These are phyloP conservation scores for Neodontobutis hainanensis DNA, from an alignment of 2,113 vertebrate species.

Conservation along the genomic window DNA sequence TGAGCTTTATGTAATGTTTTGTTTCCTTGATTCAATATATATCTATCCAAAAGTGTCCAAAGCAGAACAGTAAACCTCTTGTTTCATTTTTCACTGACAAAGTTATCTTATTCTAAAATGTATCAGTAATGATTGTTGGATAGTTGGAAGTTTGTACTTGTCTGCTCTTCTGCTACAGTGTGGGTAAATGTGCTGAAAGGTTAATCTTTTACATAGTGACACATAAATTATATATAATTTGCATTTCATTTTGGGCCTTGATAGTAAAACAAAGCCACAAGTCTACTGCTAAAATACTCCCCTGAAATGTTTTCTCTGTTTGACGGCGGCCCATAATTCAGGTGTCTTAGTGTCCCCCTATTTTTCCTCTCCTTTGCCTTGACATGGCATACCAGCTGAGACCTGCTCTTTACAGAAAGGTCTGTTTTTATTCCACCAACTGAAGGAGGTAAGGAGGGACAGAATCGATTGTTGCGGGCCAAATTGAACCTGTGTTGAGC, in stretches of 20 bases:
- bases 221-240: neutral
- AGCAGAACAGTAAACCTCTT: no score
- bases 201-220: neutral
- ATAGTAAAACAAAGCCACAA: neutral
- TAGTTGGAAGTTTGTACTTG: no score
- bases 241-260: neutral
- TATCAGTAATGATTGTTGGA: no score
- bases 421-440: slow-evolving; percentile 72
- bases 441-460: slow-evolving; percentile 71
- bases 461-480: slow-evolving; percentile 80
- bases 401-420: slow-evolving; percentile 68
- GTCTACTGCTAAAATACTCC: neutral
- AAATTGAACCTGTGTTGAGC: slow-evolving; percentile 79
- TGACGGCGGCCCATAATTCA: slow-evolving; percentile 22
- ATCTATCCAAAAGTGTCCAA: no score
- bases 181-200: neutral
- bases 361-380: slow-evolving; percentile 38
- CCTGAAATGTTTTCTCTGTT: slow-evolving; percentile 8
- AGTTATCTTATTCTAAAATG: no score
- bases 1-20: no score
- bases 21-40: no score
- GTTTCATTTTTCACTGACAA: no score
- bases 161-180: neutral
- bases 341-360: slow-evolving; percentile 33
- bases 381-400: slow-evolving; percentile 66